These are phyloP conservation scores for Nemoura dubitans DNA, from an alignment of 2,888 invertebrate genomes.

Conservation along the genomic window DNA sequence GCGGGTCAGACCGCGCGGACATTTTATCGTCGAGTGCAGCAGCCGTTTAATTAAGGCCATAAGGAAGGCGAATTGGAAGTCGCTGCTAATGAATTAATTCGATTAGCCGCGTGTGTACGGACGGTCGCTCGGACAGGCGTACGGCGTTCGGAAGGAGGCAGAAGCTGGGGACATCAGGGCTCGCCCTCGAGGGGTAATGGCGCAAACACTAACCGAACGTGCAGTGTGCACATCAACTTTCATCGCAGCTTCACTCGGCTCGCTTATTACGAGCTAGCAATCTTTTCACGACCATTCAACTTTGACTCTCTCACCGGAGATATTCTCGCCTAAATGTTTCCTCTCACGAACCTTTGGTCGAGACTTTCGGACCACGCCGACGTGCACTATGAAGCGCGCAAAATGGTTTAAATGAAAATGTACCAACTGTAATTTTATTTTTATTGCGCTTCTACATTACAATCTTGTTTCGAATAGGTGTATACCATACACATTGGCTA, in stretches of 20 bases:
- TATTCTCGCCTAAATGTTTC: neutral
- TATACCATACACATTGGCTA: neutral
- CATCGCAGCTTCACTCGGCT: neutral
- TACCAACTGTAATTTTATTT: neutral
- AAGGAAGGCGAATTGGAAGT: constrained; percentile 49
- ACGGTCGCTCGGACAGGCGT: too few relatives aligned
- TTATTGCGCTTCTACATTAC: neutral
- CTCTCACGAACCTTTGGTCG: too few relatives aligned
- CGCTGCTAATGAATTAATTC: constrained; percentile 44
- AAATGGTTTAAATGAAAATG: too few relatives aligned
- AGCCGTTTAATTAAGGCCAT: constrained; percentile 48
- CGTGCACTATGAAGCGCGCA: neutral
- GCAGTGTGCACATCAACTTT: neutral
- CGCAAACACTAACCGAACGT: neutral
- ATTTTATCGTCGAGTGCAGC: constrained; percentile 20
- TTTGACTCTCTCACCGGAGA: neutral
- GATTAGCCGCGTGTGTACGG: neutral
- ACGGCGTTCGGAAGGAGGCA: too few relatives aligned
- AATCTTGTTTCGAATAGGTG: neutral
- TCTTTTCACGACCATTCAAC: neutral
- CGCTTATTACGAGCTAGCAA: neutral
- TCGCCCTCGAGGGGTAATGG: neutral
- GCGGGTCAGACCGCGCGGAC: neutral
- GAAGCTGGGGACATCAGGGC: neutral
- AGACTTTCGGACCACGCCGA: neutral